Evolutionary conservation across 2,113 vertebrate genomes (phyloP).

Genomic region (Pangasianodon gigas): DNA sequence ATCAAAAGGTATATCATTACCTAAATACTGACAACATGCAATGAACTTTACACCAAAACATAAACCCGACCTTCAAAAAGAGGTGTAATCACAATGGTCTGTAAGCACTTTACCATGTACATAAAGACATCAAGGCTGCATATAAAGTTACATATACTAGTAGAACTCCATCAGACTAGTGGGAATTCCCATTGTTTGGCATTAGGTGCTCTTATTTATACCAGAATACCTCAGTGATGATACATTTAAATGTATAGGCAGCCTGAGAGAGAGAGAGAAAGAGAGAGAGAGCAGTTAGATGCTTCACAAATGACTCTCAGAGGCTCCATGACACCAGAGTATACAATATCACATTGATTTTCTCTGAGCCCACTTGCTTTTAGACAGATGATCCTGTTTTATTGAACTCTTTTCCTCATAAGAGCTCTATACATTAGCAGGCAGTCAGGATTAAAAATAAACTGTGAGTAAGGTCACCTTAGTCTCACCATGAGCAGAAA

Average conservation of each 20-base stretch:
- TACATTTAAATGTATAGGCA: conserved; percentile 16
- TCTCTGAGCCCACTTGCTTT: conserved; percentile 49
- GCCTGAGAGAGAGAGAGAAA: neutral
- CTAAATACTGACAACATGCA: neutral
- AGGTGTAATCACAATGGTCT: conserved; percentile 11
- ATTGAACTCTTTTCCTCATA: conserved; percentile 53
- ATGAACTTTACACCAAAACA: conserved; percentile 1
- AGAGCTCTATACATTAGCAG: conserved; percentile 54
- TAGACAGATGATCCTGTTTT: conserved; percentile 51
- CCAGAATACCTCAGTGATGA: conserved; percentile 10
- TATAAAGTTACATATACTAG: conserved; percentile 10
- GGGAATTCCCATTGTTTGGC: conserved; percentile 16
- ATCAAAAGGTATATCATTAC: neutral
- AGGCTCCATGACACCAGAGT: conserved; percentile 27
- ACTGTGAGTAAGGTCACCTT: conserved; percentile 54
- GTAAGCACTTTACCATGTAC: conserved; percentile 16
- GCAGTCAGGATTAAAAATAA: conserved; percentile 55
- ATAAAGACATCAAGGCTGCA: neutral
- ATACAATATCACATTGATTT: conserved; percentile 55
- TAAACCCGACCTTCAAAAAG: conserved; percentile 1
- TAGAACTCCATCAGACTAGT: neutral
- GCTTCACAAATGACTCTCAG: conserved; percentile 37
- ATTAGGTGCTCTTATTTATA: conserved; percentile 24
- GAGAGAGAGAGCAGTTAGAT: neutral
- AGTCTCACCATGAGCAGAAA: conserved; percentile 33